phyloP scores from a whole-genome alignment of 2,113 vertebrate genomes.

The Sakesphorus luctuosus region DNA sequence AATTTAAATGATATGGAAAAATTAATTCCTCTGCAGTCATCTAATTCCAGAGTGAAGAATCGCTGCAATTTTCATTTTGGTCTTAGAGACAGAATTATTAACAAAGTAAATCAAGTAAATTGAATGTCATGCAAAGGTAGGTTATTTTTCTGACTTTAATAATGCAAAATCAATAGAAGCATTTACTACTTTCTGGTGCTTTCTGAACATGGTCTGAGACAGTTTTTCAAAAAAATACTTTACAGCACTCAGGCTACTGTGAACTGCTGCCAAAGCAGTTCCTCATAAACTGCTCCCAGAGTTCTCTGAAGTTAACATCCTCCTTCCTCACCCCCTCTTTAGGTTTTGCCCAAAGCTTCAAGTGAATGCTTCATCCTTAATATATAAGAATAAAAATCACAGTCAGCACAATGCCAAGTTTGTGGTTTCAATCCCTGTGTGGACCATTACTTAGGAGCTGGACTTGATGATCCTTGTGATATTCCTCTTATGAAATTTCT shows the following conservation, averaged over 20 bases:
- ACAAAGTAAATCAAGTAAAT: conserved; percentile 6
- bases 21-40: background rate
- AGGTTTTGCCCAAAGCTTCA: background rate
- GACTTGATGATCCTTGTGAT: background rate
- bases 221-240: background rate
- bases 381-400: background rate
- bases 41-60: conserved; percentile 19
- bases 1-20: background rate
- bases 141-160: conserved; percentile 41
- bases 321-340: background rate
- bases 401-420: background rate
- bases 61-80: background rate
- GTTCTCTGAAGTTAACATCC: background rate
- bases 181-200: conserved; percentile 1
- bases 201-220: background rate
- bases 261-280: background rate
- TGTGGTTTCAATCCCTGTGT: background rate
- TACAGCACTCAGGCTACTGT: background rate
- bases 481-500: background rate
- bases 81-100: conserved; percentile 15
- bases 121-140: background rate
- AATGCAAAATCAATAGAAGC: conserved; percentile 53
- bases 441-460: background rate
- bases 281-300: background rate
- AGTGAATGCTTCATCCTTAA: background rate